Conservation (phyloP, 1,140 invertebrate genomes). For the Brachionus rotundiformis region DNA sequence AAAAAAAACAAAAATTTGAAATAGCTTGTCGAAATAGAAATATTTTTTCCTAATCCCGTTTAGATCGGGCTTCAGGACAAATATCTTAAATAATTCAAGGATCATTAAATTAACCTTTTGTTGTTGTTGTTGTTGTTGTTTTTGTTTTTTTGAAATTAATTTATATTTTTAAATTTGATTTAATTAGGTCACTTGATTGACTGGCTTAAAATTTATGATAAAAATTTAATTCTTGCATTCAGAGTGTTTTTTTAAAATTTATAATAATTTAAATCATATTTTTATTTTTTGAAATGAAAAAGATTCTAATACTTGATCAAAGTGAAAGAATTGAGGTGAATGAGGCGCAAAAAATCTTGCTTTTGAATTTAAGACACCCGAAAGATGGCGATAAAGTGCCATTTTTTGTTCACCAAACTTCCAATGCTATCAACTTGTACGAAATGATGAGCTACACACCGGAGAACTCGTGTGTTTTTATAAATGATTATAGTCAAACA, state of each 20-base stretch:
- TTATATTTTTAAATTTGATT: background rate
- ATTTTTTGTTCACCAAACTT: background rate
- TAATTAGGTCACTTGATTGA: background rate
- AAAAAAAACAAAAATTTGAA: background rate
- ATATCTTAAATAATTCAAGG: background rate
- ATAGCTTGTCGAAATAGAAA: background rate
- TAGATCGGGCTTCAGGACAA: background rate
- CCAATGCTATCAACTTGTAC: background rate
- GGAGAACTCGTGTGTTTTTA: constrained; percentile 1
- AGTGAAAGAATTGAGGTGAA: background rate
- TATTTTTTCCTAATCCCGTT: background rate
- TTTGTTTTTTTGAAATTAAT: background rate
- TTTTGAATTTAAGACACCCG: background rate
- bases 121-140: too few relatives aligned
- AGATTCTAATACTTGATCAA: constrained; percentile 26
- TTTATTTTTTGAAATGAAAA: constrained; percentile 29
- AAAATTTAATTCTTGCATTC: background rate
- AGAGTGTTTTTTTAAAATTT: background rate
- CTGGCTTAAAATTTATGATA: background rate
- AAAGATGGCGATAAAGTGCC: background rate
- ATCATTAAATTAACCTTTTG: background rate
- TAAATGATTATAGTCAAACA: background rate
- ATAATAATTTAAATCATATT: background rate
- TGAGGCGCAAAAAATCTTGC: background rate
- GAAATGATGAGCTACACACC: constrained; percentile 20